Evolutionary conservation across 2,888 invertebrate species (phyloP), one percentile per base, ranked within the genome.

Genomic region (Apamea monoglypha): DNA sequence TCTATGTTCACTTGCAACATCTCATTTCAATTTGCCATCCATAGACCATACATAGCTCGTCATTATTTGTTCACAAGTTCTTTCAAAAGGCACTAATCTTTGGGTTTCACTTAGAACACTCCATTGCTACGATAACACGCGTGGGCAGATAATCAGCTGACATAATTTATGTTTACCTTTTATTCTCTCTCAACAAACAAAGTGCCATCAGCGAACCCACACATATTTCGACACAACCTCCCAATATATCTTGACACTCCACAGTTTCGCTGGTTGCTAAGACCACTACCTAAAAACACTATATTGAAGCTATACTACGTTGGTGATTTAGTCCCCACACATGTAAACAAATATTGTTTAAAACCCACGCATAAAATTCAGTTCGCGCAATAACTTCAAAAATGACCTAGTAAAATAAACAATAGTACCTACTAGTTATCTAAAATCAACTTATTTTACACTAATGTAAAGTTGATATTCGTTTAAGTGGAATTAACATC

Each of bases 151-250:
- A 85, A 85, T 83, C 86, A 68, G 56, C 72, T 44, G 29, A 56
- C 71, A 85, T 75, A 75, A 75, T 69, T 75, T 72, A 72, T 75
- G 74, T 77, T 74, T 82, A 72, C 78, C 68, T 84, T 75, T 72
- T 72, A 82, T 86, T 63, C 67, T 67, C 40, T n/a, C 71, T 76
- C 59, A 47, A 77, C 86, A 73, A 77, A 74, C 72, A 73, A 74
- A 83, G 86, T 85, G 74, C 74, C 83, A 77, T 84, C 83, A 56
- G 6, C 36, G 32, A 16, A 40, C 84, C 84, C 72, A 84, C 83
- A 78, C 84, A 29, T 16, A 56, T 84, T 82, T 64, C 87, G 59
- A 83, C 83, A 84, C 61, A 50, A 40, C n/a, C 21, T 12, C 8
- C 71, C 32, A 64, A 44, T n/a, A 7, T 64, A 85, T 59, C 25